These are phyloP conservation scores for Pagrus major DNA, from an alignment of 2,113 vertebrate genomes.

Conservation along the genomic window DNA sequence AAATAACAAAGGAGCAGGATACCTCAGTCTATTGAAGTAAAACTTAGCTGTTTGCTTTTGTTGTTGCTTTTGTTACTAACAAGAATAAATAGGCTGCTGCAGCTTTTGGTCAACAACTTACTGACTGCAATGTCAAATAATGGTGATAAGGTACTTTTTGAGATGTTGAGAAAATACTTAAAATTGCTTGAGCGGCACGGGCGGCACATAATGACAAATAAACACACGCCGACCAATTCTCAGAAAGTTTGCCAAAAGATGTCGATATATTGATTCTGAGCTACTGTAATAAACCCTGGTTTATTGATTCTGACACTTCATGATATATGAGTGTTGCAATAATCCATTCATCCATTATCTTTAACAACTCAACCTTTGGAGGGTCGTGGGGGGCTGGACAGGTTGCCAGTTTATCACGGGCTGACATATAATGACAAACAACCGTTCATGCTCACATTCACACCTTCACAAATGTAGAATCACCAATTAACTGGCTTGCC, in stretches of 20 bases:
- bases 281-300: neutral
- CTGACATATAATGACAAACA: too few relatives aligned
- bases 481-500: too few relatives aligned
- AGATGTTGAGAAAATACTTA: too few relatives aligned
- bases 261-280: neutral
- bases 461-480: too few relatives aligned
- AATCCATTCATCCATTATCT: too few relatives aligned
- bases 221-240: neutral
- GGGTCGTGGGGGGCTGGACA: too few relatives aligned
- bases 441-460: too few relatives aligned
- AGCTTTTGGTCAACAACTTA: neutral
- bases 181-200: neutral
- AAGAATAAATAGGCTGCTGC: neutral
- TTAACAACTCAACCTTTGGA: too few relatives aligned
- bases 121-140: neutral
- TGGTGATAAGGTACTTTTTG: neutral
- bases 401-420: too few relatives aligned
- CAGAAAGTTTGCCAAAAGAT: neutral
- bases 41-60: neutral
- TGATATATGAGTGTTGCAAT: too few relatives aligned
- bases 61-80: too few relatives aligned
- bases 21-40: neutral
- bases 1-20: neutral
- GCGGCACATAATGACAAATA: neutral
- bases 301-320: neutral